A percentile compares a stretch with the other conserved stretches of the same genome.
Conservation (phyloP, 2,888 invertebrate genomes). For the Folsomia candida region DNA sequence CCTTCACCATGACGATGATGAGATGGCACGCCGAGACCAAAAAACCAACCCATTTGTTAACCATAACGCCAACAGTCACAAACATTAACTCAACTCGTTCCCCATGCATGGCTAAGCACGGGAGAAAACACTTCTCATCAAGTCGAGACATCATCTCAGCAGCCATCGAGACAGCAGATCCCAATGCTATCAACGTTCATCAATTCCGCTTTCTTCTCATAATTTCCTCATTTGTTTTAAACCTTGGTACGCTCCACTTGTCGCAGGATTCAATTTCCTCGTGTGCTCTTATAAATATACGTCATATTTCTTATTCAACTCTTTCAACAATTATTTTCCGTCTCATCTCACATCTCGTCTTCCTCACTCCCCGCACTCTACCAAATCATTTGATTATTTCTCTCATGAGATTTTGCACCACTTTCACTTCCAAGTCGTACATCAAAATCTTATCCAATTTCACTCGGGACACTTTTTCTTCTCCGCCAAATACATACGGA, state of each 20-base stretch:
- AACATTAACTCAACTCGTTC: slow-evolving; percentile 17
- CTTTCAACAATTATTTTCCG: slow-evolving; percentile 13
- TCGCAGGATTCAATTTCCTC: no score
- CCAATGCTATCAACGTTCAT: not conserved
- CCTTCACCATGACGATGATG: slow-evolving; percentile 14
- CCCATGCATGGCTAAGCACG: slow-evolving; percentile 1
- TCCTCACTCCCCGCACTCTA: not conserved
- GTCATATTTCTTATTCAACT: no score
- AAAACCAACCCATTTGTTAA: slow-evolving; percentile 27
- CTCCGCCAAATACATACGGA: no score
- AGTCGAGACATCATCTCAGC: no score
- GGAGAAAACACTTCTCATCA: slow-evolving; percentile 3
- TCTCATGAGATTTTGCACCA: not conserved
- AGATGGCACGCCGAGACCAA: slow-evolving; percentile 26
- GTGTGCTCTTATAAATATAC: no score
- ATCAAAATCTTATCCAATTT: not conserved
- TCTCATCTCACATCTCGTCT: slow-evolving; percentile 8
- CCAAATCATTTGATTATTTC: not conserved
- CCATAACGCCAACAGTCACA: slow-evolving; percentile 28
- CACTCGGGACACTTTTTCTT: not conserved
- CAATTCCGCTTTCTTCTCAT: slow-evolving; percentile 3
- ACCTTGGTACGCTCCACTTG: slow-evolving; percentile 1
- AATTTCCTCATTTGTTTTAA: slow-evolving; percentile 1
- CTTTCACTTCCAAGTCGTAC: not conserved
- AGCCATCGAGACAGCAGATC: not conserved